Conservation (phyloP, 35 echinoderm and acorn worm genomes). For the Lytechinus pictus region DNA sequence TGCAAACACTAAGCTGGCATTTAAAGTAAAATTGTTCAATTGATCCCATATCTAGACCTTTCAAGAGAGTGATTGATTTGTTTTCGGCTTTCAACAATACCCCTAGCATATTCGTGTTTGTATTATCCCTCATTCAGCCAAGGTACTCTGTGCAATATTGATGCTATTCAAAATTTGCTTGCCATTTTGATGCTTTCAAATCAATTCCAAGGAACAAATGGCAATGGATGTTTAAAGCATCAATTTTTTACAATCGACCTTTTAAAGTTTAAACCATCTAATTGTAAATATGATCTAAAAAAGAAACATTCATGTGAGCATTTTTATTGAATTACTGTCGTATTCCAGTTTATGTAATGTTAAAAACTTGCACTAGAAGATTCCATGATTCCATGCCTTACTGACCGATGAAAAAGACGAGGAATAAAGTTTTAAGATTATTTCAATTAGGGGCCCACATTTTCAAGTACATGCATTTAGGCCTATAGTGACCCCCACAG, state of each 20-base stretch:
- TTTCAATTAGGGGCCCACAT: too few relatives aligned
- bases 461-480: too few relatives aligned
- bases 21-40: neutral
- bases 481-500: too few relatives aligned
- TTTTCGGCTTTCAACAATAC: constrained; percentile 27
- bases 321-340: too few relatives aligned
- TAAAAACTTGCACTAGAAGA: too few relatives aligned
- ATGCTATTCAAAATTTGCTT: neutral
- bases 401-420: too few relatives aligned
- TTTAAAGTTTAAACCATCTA: neutral
- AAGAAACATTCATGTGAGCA: too few relatives aligned
- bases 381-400: too few relatives aligned
- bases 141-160: neutral
- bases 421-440: too few relatives aligned
- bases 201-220: neutral
- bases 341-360: too few relatives aligned
- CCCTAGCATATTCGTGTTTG: neutral
- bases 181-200: neutral
- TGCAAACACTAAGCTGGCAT: constrained; percentile 2
- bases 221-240: neutral
- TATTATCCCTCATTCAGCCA: neutral
- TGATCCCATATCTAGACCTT: neutral
- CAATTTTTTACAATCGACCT: neutral
- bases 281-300: too few relatives aligned
- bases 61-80: constrained; percentile 39